A percentile compares a stretch with the other conserved stretches of the same genome.
phyloP scores from a whole-genome alignment of 2,113 vertebrate species.

The Thunnus maccoyii region DNA sequence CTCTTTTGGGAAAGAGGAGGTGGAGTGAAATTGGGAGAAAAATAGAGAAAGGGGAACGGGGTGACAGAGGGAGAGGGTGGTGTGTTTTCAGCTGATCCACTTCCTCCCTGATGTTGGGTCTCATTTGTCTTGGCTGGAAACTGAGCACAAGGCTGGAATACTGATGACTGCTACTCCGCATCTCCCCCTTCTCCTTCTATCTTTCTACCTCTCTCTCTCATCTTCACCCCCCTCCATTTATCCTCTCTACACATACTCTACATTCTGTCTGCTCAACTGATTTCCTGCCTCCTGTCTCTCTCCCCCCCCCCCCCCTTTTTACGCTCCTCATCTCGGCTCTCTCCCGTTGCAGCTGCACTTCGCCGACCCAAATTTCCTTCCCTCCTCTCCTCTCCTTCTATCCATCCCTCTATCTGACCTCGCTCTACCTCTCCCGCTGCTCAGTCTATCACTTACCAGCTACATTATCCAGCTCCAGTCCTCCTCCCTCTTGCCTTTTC shows the following conservation, averaged over 20 bases:
- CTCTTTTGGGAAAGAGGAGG: background rate
- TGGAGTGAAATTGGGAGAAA: slow-evolving; percentile 16
- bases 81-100: slow-evolving; percentile 81
- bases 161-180: slow-evolving; percentile 67
- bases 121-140: slow-evolving; percentile 80
- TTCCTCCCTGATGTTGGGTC: slow-evolving; percentile 78
- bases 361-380: slow-evolving; percentile 70
- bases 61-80: slow-evolving; percentile 64
- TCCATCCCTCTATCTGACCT: slow-evolving; percentile 70
- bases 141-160: slow-evolving; percentile 73
- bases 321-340: slow-evolving; percentile 57
- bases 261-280: slow-evolving; percentile 80
- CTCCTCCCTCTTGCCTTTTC: slow-evolving; percentile 28
- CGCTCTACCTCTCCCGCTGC: slow-evolving; percentile 55
- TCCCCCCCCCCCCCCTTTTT: slow-evolving; percentile 27
- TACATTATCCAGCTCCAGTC: slow-evolving; percentile 53
- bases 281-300: slow-evolving; percentile 73
- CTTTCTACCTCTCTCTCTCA: slow-evolving; percentile 56
- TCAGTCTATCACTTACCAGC: slow-evolving; percentile 70
- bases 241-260: slow-evolving; percentile 73
- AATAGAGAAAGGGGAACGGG: slow-evolving; percentile 29
- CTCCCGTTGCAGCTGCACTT: slow-evolving; percentile 74
- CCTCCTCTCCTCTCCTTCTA: slow-evolving; percentile 42
- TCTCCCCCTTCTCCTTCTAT: slow-evolving; percentile 36
- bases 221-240: slow-evolving; percentile 63